These are phyloP conservation scores for Cephalopholis sonnerati DNA, from an alignment of 2,113 vertebrate genomes.

Conservation along the genomic window DNA sequence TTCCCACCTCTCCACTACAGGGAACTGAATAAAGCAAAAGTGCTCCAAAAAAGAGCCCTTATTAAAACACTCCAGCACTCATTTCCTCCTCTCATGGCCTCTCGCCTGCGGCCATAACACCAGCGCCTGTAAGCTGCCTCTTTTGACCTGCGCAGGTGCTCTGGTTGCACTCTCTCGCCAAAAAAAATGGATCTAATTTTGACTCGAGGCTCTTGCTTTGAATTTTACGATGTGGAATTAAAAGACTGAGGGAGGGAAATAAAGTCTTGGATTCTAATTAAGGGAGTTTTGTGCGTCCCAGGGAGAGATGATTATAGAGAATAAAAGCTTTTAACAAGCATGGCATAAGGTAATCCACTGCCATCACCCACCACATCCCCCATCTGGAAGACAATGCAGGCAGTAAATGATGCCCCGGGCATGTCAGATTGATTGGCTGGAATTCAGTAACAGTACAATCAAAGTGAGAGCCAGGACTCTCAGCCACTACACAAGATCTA, in stretches of 20 bases:
- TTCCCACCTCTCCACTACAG: constrained; percentile 17
- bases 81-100: constrained; percentile 36
- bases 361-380: constrained; percentile 11
- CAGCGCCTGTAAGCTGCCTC: constrained; percentile 35
- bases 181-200: constrained; percentile 37
- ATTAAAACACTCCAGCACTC: constrained; percentile 47
- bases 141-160: constrained; percentile 56
- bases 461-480: constrained; percentile 23
- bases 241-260: constrained; percentile 52
- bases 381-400: constrained; percentile 20
- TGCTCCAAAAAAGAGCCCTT: constrained; percentile 20
- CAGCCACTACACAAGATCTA: constrained; percentile 3
- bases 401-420: constrained; percentile 52
- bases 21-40: constrained; percentile 19
- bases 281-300: constrained; percentile 62
- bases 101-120: constrained; percentile 39
- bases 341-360: constrained; percentile 57
- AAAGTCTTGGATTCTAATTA: constrained; percentile 69
- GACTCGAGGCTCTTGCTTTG: constrained; percentile 50
- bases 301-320: constrained; percentile 64
- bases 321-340: constrained; percentile 75
- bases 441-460: constrained; percentile 47
- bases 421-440: constrained; percentile 52
- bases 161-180: constrained; percentile 4
- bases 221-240: constrained; percentile 57